Evolutionary conservation across 2,113 vertebrate genomes (phyloP), one percentile per base, ranked within the genome.

Genomic region (Neopipo cinnamomea): DNA sequence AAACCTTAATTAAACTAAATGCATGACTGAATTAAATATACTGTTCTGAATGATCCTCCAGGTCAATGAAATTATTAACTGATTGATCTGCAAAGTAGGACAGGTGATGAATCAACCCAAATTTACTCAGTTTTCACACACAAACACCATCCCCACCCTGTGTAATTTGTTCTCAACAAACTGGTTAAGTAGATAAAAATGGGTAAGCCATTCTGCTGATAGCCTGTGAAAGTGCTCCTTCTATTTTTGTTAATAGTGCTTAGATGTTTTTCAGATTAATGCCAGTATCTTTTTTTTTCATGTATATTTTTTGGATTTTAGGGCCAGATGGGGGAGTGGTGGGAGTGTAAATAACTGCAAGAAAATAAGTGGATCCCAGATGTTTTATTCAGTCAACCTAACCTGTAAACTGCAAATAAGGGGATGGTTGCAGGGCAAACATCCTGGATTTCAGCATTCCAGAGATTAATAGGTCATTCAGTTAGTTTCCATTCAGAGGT

Each of bases 1-100:
- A 92, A 96, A 62, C 62, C 62, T 95, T 97, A 97, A 98, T 98
- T 98, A 97, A 97, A 96, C 94, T 96, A 97, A 98, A 97, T 97
- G 96, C 93, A 97, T 91, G 95, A 92, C 88, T 96, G 93, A 85
- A 97, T 98, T 96, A 98, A 98, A 97, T 96, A 93, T 80, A 96
- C 96, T 97, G 97, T 97, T 95, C 83, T 89, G 63, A 96, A 94
- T 96, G 94, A 94, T 93, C 88, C 80, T 92, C 73, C 89, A 97
- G 95, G 92, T 91, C 93, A 97, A 94, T 91, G 78, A 93, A 97
- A 97, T 97, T 97, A 97, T 98, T 97, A 97, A 96, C 95, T 97
- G 97, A 97, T 96, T 97, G 96, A 97, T 97, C 94, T 97, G 86
- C 88, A 94, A 93, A 85, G 94, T 96, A 94, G 93, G 94, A 93